Base-by-base conservation (phyloP, 30 jellyfish, hydroid and myxozoan genomes). In the Haliclystus octoradiatus region DNA sequence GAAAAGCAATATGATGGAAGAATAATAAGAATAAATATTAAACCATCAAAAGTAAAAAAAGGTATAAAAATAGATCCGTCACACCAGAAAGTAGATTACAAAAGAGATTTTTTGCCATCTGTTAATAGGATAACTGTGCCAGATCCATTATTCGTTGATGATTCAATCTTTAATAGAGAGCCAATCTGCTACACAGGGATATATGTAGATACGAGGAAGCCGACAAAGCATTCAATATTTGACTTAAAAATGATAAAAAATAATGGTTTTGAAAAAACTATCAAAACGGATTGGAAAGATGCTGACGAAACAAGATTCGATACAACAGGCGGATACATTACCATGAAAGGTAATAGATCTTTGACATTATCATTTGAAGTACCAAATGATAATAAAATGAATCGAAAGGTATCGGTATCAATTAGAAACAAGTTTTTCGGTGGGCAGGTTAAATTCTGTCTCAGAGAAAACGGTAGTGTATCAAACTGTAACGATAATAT, bases 141-240 rank as follows among this genome's bases (percentile, higher is more conserved):
- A 2, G 70, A 30, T 53, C 62, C 63, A 14, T 28, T 24, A 2
- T 50, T 49, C 2, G 49, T 26, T n/a, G 27, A 19, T 28, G 69
- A 19, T 13, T 12, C 0, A 25, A 25, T 19, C 29, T 23, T 19
- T 27, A 19, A 57, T 28, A 19, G 24, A n/a, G 29, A 25, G 30
- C 82, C 90, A 2, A 65, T 71, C 12, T 87, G 97, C 50, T 87
- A 93, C 94, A 87, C 97, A 4, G 94, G 87, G 22, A 90, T 87
- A 9, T 30, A 49, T 0, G 84, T 83, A 19, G 91, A 87, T 69
- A 49, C 57, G 52, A 74, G 64, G 67, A 52, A n/a, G 2, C 72
- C 57, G 29, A 75, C 77, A 22, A 80, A 74, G 28, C 97, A 87
- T 30, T 79, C 92, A 40, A 26, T 87, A 33, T 79, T 87, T 26